Percentiles rank a stretch among this genome's conserved stretches.
These are phyloP conservation scores for Spinibarbus caldwelli DNA, from an alignment of 2,797 vertebrate genomes.

Conservation along the genomic window DNA sequence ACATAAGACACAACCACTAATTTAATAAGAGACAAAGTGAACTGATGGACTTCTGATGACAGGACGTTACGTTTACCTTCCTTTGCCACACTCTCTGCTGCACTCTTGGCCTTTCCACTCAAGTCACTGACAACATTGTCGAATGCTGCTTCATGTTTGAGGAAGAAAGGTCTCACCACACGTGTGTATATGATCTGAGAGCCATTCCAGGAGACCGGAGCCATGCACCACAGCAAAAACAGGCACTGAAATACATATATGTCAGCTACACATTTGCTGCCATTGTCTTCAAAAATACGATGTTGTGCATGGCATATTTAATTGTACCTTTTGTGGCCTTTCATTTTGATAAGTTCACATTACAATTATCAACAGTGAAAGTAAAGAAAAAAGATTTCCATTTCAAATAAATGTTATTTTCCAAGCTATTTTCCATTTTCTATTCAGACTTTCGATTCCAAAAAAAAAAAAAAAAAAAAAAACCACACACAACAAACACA, in stretches of 20 bases:
- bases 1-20: neutral
- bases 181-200: slow-evolving; percentile 85
- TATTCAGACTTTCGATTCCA: neutral
- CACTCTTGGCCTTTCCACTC: slow-evolving; percentile 76
- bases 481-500: too few species aligned
- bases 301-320: neutral
- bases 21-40: neutral
- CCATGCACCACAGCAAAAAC: slow-evolving; percentile 98
- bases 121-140: slow-evolving; percentile 83
- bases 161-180: slow-evolving; percentile 87
- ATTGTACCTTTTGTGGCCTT: neutral
- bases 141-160: slow-evolving; percentile 84
- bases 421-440: too few species aligned
- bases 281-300: neutral
- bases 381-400: neutral
- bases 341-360: neutral
- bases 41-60: neutral
- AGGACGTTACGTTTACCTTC: slow-evolving; percentile 77
- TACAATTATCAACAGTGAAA: neutral
- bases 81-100: slow-evolving; percentile 76
- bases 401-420: neutral
- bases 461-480: neutral
- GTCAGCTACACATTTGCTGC: neutral
- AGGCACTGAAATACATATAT: slow-evolving; percentile 77
- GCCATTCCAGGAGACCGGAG: slow-evolving; percentile 90